phyloP scores from a whole-genome alignment of 2,797 vertebrate species.

The Brachyrhaphis roseni region DNA sequence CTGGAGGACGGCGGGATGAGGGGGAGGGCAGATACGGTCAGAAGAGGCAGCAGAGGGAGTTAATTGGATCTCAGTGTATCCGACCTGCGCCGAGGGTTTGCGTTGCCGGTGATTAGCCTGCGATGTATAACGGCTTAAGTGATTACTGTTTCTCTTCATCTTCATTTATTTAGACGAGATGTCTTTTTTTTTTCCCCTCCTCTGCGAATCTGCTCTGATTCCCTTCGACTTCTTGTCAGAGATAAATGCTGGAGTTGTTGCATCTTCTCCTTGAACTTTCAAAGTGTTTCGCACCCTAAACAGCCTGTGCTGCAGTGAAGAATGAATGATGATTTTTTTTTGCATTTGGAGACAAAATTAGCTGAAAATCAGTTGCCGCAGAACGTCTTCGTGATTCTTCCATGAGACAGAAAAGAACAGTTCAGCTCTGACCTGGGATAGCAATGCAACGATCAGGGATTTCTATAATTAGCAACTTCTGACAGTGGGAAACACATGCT shows the following conservation, averaged over 20 bases:
- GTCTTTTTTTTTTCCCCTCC: slow-evolving; percentile 19
- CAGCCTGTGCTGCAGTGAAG: slow-evolving; percentile 9
- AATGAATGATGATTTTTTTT: slow-evolving; percentile 7
- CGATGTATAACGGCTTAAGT: slow-evolving; percentile 59
- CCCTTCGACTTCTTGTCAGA: slow-evolving; percentile 21
- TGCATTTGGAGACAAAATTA: slow-evolving; percentile 22
- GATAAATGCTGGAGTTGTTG: background rate
- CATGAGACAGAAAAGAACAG: slow-evolving; percentile 15
- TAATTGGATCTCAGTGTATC: slow-evolving; percentile 72
- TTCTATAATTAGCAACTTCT: slow-evolving; percentile 57
- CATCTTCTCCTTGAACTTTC: background rate
- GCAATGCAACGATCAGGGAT: slow-evolving; percentile 40
- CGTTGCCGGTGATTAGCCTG: slow-evolving; percentile 58
- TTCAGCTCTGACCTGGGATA: slow-evolving; percentile 46
- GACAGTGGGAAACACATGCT: slow-evolving; percentile 41
- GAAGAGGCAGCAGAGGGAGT: slow-evolving; percentile 45
- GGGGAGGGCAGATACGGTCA: slow-evolving; percentile 34
- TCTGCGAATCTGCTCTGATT: slow-evolving; percentile 19
- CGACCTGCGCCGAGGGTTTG: slow-evolving; percentile 56
- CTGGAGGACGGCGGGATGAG: background rate
- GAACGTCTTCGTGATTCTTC: background rate
- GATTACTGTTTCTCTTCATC: slow-evolving; percentile 59
- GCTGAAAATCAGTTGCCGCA: slow-evolving; percentile 42
- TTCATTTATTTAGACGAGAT: slow-evolving; percentile 43
- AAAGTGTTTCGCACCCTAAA: background rate